Conservation (phyloP, 2,797 vertebrate species). For the Oryzias dopingdopingensis region DNA sequence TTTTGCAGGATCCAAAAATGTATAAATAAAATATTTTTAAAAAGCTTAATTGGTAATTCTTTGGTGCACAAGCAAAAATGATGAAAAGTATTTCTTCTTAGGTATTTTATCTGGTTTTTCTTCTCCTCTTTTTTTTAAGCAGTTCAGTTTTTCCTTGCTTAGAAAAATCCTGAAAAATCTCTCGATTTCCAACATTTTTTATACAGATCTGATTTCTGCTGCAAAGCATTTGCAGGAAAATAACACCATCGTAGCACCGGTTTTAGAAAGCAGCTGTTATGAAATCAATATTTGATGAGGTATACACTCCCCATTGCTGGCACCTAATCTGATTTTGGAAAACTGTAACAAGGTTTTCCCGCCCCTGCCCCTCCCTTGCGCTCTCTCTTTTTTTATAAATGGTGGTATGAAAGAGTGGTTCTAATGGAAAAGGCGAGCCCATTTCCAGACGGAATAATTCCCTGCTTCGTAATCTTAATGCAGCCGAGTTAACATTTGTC, state of each 20-base stretch:
- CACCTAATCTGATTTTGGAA: constrained; percentile 81
- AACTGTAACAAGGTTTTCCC: constrained; percentile 82
- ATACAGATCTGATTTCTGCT: constrained; percentile 15
- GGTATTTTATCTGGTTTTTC: no score
- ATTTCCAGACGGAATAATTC: constrained; percentile 79
- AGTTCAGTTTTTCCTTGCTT: constrained; percentile 24
- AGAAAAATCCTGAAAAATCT: constrained; percentile 24
- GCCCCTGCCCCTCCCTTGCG: constrained; percentile 45
- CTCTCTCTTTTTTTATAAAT: constrained; percentile 66
- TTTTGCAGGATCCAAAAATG: constrained; percentile 73
- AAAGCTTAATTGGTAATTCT: no score
- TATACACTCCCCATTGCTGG: constrained; percentile 73
- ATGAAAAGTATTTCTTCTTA: no score
- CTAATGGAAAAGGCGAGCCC: constrained; percentile 79
- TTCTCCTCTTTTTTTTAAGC: no score
- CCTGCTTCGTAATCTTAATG: constrained; percentile 77
- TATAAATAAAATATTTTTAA: neutral
- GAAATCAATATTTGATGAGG: constrained; percentile 86
- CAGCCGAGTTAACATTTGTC: constrained; percentile 80
- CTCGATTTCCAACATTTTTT: constrained; percentile 29
- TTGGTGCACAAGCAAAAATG: no score
- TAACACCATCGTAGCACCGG: constrained; percentile 35
- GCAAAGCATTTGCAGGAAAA: constrained; percentile 35
- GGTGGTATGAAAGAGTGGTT: constrained; percentile 73
- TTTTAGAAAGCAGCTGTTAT: constrained; percentile 76